Conservation (phyloP, 2,888 invertebrate genomes). For the Habrosyne pyritoides region DNA sequence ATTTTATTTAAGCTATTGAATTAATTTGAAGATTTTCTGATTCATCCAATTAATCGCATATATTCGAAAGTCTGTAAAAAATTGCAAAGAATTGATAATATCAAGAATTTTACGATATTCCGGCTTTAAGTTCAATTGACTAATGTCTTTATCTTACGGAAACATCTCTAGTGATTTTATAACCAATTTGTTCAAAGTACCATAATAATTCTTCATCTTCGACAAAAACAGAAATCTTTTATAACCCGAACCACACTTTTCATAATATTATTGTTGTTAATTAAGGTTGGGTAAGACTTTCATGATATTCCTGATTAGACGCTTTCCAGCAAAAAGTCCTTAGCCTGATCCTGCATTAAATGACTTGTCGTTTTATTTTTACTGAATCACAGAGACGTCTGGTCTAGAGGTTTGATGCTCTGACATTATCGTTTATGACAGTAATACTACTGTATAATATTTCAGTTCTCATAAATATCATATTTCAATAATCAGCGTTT, state of each 20-base stretch:
- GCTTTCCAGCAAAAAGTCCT: background rate
- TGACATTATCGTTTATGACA: conserved; percentile 10
- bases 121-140: background rate
- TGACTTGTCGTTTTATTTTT: conserved; percentile 11
- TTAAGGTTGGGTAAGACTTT: background rate
- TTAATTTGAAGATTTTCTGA: conserved; percentile 9
- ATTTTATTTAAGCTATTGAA: conserved; percentile 12
- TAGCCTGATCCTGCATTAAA: conserved; percentile 6
- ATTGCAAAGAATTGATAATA: background rate
- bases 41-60: background rate
- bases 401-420: conserved; percentile 12
- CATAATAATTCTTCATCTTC: too few species aligned
- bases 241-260: background rate
- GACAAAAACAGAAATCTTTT: background rate
- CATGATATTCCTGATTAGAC: background rate
- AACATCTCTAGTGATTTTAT: too few species aligned
- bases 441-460: conserved; percentile 6
- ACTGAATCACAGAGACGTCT: background rate
- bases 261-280: background rate
- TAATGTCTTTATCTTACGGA: background rate
- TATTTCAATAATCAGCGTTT: conserved; percentile 3
- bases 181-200: too few species aligned
- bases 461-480: background rate
- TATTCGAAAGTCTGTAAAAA: background rate
- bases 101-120: background rate